Conservation (phyloP, 1,140 invertebrate species). For the Sipha flava region DNA sequence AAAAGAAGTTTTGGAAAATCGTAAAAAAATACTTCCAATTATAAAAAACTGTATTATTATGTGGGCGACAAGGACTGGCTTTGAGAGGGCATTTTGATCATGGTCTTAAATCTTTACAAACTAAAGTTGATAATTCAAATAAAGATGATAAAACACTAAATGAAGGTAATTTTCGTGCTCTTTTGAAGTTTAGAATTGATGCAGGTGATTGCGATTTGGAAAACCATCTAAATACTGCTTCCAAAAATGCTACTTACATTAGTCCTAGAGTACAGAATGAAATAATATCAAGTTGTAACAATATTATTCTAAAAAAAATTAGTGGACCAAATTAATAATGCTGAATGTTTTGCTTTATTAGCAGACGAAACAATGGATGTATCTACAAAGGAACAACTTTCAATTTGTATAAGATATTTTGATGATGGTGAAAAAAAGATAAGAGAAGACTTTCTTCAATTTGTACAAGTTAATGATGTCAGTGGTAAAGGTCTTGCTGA, state of each 20-base stretch:
- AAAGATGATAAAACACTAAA: constrained; percentile 33
- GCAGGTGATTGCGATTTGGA: constrained; percentile 27
- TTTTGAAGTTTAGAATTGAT: constrained; percentile 36
- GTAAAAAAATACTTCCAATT: not conserved
- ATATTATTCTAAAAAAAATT: not conserved
- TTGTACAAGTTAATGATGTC: not conserved
- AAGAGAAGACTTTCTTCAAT: not conserved
- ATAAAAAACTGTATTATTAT: too few species aligned
- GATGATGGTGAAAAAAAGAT: not conserved
- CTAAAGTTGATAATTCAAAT: constrained; percentile 9
- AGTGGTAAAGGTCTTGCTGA: not conserved
- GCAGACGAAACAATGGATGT: too few species aligned
- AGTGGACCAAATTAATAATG: not conserved
- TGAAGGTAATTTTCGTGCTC: constrained; percentile 38
- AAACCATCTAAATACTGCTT: not conserved
- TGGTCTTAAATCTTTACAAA: not conserved
- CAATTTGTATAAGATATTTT: not conserved
- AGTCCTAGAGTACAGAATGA: not conserved
- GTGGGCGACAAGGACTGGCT: constrained; percentile 35
- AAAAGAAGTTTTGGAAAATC: not conserved
- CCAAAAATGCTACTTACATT: not conserved
- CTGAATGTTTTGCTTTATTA: not conserved
- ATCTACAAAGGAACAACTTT: too few species aligned
- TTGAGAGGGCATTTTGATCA: constrained; percentile 33
- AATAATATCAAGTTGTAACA: not conserved